phyloP scores from a whole-genome alignment of 2,113 vertebrate species.

The Ciconia stormi region DNA sequence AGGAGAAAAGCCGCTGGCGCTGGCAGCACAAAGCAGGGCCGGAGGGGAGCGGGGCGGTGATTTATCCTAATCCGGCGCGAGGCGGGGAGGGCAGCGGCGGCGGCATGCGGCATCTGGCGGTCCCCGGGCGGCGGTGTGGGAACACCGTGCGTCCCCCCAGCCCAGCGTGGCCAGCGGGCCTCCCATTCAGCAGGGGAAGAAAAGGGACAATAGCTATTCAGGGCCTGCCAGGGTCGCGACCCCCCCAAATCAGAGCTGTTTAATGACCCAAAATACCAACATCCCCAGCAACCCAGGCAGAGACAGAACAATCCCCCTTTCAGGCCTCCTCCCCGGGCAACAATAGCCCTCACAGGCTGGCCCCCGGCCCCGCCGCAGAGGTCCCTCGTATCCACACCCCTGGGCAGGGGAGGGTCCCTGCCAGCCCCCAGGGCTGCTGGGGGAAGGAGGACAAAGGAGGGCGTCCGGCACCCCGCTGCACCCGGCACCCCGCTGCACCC shows the following conservation, averaged over 20 bases:
- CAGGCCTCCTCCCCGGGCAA: slow-evolving; percentile 40
- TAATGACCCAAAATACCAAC: slow-evolving; percentile 81
- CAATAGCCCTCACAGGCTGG: slow-evolving; percentile 23
- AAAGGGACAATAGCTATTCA: slow-evolving; percentile 81
- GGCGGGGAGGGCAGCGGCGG: neutral
- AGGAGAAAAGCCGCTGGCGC: neutral
- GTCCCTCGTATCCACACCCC: neutral
- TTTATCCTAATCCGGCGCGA: slow-evolving; percentile 37
- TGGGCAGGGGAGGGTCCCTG: neutral
- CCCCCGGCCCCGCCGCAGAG: neutral
- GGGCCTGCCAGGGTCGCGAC: slow-evolving; percentile 74
- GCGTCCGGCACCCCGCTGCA: neutral
- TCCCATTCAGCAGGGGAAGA: slow-evolving; percentile 77
- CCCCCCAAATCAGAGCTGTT: slow-evolving; percentile 72
- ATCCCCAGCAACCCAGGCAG: slow-evolving; percentile 67
- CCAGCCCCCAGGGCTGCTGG: neutral
- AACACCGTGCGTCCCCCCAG: slow-evolving; percentile 42
- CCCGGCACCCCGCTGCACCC: neutral
- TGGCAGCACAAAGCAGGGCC: neutral
- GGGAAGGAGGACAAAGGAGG: neutral
- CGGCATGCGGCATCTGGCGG: slow-evolving; percentile 50
- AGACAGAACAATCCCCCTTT: slow-evolving; percentile 76
- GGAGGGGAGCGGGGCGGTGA: neutral
- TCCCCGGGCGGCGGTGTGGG: slow-evolving; percentile 60
- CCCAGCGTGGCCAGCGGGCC: slow-evolving; percentile 39